Evolutionary conservation across 2,113 vertebrate species (phyloP), one percentile per base, ranked within the genome.

Genomic region (Amphiprion percula): DNA sequence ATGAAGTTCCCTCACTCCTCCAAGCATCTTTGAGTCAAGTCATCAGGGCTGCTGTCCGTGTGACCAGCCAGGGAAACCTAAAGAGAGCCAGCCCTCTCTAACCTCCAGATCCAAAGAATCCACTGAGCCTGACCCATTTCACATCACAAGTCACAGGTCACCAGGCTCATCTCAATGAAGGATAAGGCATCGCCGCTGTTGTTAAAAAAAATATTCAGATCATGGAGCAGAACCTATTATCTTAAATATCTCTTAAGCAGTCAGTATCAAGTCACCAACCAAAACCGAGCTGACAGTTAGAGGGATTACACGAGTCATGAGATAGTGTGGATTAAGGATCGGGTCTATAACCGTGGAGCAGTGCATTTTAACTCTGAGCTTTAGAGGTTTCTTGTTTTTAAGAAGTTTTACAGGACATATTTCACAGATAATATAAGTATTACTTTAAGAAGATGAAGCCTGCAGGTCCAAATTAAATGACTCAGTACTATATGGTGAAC

Each of bases 271-370:
- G 44, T 81, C 69, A 72, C 23, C 81, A 73, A 84, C 67, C 74
- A 75, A 68, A 70, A 79, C 49, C 56, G 75, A 91, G 21, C 62
- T 83, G 81, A 83, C 74, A 80, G 82, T 74, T 81, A 77, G 71
- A 79, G 62, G 90, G 91, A 93, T 92, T 92, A 93, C 77, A 59
- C 52, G 67, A 91, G 88, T 93, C 93, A 91, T 87, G 87, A 85
- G 90, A 92, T 83, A 70, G 80, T 72, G 67, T 61, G 80, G 89
- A 85, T 91, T 91, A 90, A 85, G 73, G 61, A 49, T 37, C 33
- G 83, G 61, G 10, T 37, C 37, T 65, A 53, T 80, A 62, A 61
- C 64, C 75, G 67, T 52, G 59, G 77, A 61, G 83, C 65, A 85
- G 83, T 28, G 74, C 49, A 49, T 39, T 79, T 68, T 84, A 67